Conservation (phyloP, 2,888 invertebrate species). For the Odontothrips loti region DNA sequence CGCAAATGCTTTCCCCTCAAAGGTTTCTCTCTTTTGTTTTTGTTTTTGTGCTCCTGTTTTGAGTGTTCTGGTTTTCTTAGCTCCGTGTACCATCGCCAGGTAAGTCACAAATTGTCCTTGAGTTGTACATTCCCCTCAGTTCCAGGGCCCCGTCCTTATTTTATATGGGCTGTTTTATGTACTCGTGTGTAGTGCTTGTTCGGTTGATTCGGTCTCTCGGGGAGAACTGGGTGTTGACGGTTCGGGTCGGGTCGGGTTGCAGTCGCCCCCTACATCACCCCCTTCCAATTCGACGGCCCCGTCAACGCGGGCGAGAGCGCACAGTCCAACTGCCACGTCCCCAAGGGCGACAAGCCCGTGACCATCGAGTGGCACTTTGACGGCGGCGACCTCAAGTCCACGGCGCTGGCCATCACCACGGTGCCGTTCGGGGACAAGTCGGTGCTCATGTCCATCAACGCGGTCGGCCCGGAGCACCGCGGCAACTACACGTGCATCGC, state of each 20-base stretch:
- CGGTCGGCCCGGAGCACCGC: conserved; percentile 42
- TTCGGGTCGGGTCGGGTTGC: neutral
- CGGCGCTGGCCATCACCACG: conserved; percentile 40
- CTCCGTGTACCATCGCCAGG: neutral
- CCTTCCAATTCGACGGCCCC: conserved; percentile 42
- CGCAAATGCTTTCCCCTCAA: neutral
- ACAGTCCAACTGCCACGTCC: conserved; percentile 43
- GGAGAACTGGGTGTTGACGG: too few relatives aligned
- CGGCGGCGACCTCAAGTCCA: conserved; percentile 39
- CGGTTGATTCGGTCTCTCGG: neutral
- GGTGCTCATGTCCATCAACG: conserved; percentile 41
- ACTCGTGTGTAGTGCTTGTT: neutral
- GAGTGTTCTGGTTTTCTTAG: neutral
- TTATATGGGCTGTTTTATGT: neutral
- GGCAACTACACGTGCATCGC: conserved; percentile 49
- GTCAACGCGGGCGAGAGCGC: conserved; percentile 42
- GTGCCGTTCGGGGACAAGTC: conserved; percentile 41
- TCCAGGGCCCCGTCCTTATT: neutral
- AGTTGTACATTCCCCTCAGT: neutral
- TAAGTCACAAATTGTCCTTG: neutral
- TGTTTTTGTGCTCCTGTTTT: neutral
- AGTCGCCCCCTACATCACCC: conserved; percentile 42
- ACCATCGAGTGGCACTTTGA: conserved; percentile 41
- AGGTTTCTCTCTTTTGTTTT: neutral
- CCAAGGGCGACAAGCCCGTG: conserved; percentile 44